phyloP scores from a whole-genome alignment of 2,113 vertebrate genomes.

The Bos javanicus region DNA sequence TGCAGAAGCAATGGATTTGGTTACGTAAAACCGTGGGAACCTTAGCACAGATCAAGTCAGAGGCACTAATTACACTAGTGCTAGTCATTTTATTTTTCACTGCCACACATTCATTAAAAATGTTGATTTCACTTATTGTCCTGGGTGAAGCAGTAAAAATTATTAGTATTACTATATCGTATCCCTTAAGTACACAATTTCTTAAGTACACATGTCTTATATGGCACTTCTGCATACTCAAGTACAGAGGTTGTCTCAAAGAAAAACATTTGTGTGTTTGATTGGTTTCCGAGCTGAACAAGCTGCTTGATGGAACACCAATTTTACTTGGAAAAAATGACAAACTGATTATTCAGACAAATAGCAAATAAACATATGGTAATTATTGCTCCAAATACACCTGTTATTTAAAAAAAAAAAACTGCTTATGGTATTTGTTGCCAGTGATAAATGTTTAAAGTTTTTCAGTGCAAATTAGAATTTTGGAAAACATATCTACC shows the following conservation, averaged over 20 bases:
- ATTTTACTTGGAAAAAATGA: slow-evolving; percentile 11
- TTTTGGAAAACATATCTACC: not conserved
- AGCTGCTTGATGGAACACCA: not conserved
- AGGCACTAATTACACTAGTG: not conserved
- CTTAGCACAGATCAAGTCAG: not conserved
- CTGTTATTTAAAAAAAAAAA: not conserved
- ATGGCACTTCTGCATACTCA: not conserved
- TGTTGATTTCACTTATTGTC: not conserved
- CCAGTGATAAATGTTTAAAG: not conserved
- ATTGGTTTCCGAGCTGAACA: not conserved
- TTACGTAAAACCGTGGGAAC: not conserved
- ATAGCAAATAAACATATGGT: not conserved
- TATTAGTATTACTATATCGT: not conserved
- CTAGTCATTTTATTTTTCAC: not conserved
- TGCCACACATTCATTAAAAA: not conserved
- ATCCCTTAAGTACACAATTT: not conserved
- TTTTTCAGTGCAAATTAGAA: not conserved
- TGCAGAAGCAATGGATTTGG: not conserved
- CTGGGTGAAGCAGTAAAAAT: slow-evolving; percentile 14
- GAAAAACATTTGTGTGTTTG: not conserved
- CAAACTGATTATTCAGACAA: not conserved
- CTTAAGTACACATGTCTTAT: not conserved
- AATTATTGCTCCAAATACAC: not conserved
- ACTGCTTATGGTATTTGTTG: not conserved
- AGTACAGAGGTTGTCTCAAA: not conserved